Percentiles rank a stretch among this genome's conserved stretches.
Evolutionary conservation across 2,113 vertebrate species (phyloP).

Genomic region (Genyomyrus donnyi): DNA sequence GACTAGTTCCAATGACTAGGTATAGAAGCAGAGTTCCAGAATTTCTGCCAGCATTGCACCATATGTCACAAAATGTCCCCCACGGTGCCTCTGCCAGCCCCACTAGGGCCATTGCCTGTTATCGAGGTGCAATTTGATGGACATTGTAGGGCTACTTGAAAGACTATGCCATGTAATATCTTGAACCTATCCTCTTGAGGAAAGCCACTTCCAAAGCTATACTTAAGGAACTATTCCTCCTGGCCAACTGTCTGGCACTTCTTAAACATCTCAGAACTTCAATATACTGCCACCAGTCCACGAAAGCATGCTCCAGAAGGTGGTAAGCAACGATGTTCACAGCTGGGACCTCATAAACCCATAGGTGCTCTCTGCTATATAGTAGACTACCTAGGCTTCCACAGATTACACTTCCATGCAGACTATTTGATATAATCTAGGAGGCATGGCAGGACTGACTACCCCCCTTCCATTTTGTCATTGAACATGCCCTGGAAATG

Average conservation of each 20-base stretch:
- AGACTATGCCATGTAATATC: background rate
- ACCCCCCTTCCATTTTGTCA: background rate
- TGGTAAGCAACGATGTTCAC: background rate
- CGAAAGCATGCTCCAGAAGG: background rate
- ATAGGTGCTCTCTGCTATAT: background rate
- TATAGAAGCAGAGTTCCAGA: background rate
- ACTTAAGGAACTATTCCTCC: background rate
- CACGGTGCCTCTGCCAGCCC: background rate
- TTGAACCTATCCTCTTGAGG: background rate
- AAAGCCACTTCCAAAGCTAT: background rate
- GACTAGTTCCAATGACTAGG: background rate
- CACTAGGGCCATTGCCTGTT: background rate
- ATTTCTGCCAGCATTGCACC: background rate
- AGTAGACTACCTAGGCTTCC: background rate
- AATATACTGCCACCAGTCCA: background rate
- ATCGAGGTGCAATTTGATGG: background rate
- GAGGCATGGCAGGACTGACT: background rate
- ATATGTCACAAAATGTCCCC: background rate
- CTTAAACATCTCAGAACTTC: background rate
- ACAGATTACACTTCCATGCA: background rate
- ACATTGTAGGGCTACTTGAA: background rate
- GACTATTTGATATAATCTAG: background rate
- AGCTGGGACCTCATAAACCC: background rate
- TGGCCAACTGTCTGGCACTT: background rate
- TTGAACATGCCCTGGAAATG: background rate